These are phyloP conservation scores for Caradrina clavipalpis DNA, from an alignment of 2,888 invertebrate species.

Conservation along the genomic window DNA sequence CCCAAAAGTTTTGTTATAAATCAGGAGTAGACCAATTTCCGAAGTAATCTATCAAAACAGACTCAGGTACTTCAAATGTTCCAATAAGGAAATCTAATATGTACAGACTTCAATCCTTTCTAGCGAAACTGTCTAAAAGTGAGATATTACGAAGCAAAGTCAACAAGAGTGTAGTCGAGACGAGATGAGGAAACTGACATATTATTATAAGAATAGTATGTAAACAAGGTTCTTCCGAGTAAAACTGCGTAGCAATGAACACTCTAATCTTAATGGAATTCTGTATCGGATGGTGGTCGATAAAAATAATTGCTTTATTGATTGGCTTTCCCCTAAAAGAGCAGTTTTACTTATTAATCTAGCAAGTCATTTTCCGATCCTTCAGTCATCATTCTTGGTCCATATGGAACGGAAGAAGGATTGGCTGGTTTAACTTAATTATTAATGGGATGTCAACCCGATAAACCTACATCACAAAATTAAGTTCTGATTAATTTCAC, in stretches of 20 bases:
- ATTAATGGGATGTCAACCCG: neutral
- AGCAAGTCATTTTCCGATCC: neutral
- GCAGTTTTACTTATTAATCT: neutral
- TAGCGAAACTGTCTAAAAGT: slow-evolving; percentile 34
- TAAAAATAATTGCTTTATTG: slow-evolving; percentile 61
- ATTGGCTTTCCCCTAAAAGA: slow-evolving; percentile 27
- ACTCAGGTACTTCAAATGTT: slow-evolving; percentile 6
- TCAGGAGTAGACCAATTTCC: neutral
- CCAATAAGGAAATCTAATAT: slow-evolving; percentile 23
- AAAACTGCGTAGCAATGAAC: slow-evolving; percentile 45
- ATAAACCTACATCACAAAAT: slow-evolving; percentile 5
- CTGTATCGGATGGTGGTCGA: slow-evolving; percentile 34
- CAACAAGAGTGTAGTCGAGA: slow-evolving; percentile 41
- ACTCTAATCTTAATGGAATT: slow-evolving; percentile 52
- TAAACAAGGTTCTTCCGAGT: slow-evolving; percentile 52
- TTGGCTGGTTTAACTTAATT: neutral
- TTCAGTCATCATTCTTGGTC: neutral
- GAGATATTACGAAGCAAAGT: slow-evolving; percentile 47
- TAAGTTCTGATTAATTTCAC: neutral
- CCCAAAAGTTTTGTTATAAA: slow-evolving; percentile 20
- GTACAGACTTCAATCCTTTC: slow-evolving; percentile 24
- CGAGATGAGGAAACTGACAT: slow-evolving; percentile 46
- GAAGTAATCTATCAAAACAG: slow-evolving; percentile 5
- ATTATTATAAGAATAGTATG: slow-evolving; percentile 40
- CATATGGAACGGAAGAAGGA: neutral